Percentiles rank a stretch among this genome's conserved stretches.
Conservation (phyloP, 23 tunicate genomes). For the Botrylloides violaceus region DNA sequence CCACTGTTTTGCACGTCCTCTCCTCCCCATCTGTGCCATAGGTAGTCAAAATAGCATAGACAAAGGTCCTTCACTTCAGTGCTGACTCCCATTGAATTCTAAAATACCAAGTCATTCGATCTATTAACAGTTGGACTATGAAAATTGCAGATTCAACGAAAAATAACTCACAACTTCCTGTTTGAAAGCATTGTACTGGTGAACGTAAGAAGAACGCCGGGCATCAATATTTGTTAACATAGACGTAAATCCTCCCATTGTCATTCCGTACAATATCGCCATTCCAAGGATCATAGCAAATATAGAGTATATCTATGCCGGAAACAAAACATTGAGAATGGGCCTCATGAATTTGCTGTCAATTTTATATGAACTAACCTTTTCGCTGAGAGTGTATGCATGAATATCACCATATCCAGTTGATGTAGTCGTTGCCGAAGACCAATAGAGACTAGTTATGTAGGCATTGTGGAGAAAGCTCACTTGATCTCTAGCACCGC, state of each 20-base stretch:
- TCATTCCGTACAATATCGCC: slow-evolving; percentile 70
- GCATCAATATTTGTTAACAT: slow-evolving; percentile 85
- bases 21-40: slow-evolving; percentile 82
- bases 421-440: slow-evolving; percentile 68
- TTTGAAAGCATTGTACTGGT: slow-evolving; percentile 63
- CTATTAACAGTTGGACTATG: too few species aligned
- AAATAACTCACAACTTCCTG: slow-evolving; percentile 45
- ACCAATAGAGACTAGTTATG: slow-evolving; percentile 83
- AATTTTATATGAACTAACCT: slow-evolving; percentile 31
- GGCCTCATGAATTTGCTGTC: neutral
- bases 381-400: slow-evolving; percentile 56
- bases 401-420: slow-evolving; percentile 91
- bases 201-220: slow-evolving; percentile 62
- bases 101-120: too few species aligned
- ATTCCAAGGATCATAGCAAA: slow-evolving; percentile 44
- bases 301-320: slow-evolving; percentile 6
- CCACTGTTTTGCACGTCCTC: slow-evolving; percentile 51
- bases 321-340: neutral
- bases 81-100: slow-evolving; percentile 67
- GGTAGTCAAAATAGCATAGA: slow-evolving; percentile 59
- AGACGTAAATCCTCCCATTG: slow-evolving; percentile 89
- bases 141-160: neutral
- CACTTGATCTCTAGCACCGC: slow-evolving; percentile 25
- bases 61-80: slow-evolving; percentile 54
- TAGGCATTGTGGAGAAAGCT: slow-evolving; percentile 65